A percentile compares a stretch with the other conserved stretches of the same genome.
phyloP scores from a whole-genome alignment of 2,797 vertebrate species.

The Dendrocincla tyrannina region DNA sequence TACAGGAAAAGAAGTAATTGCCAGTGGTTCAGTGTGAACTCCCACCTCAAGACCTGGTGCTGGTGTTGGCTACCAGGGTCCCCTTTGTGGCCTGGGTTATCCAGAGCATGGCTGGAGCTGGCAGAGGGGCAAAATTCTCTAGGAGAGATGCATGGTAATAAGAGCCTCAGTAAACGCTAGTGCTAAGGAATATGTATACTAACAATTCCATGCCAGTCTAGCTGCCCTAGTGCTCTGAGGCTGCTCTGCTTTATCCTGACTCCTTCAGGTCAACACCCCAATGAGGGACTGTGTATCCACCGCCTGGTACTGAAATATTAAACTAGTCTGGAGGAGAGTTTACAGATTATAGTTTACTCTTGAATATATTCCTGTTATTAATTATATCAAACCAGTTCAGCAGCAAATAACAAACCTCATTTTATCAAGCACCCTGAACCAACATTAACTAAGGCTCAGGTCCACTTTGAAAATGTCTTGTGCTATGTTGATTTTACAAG shows the following conservation, averaged over 20 bases:
- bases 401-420: background rate
- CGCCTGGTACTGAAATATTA: background rate
- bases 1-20: background rate
- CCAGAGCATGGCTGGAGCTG: background rate
- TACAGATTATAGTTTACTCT: background rate
- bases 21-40: background rate
- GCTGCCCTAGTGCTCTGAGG: background rate
- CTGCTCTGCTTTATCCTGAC: background rate
- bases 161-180: background rate
- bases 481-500: background rate
- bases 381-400: background rate
- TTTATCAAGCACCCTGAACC: background rate
- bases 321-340: background rate
- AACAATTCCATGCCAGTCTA: background rate
- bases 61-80: background rate
- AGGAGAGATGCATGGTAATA: background rate
- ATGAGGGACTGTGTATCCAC: accelerated
- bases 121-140: background rate
- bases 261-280: background rate
- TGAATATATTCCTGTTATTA: background rate
- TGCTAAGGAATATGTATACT: background rate
- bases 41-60: background rate
- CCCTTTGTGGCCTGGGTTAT: background rate
- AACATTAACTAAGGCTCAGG: background rate
- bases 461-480: background rate